Conservation (phyloP, 2,113 vertebrate species). For the Myotis davidii region DNA sequence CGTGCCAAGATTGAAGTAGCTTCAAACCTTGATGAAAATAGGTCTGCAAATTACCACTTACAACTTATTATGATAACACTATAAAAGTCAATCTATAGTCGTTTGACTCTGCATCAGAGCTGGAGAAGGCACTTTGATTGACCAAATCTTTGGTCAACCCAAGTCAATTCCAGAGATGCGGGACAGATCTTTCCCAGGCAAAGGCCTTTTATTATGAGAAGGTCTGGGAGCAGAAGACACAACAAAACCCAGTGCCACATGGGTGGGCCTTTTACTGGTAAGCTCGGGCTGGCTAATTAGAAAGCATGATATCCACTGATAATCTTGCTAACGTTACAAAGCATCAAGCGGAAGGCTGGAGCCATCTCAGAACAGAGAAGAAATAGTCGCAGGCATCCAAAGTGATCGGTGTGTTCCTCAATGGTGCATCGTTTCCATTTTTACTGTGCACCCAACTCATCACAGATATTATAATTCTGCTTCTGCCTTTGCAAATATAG, state of each 20-base stretch:
- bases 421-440: background rate
- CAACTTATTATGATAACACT: background rate
- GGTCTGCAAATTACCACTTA: background rate
- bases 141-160: background rate
- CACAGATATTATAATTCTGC: background rate
- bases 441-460: background rate
- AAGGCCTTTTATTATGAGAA: background rate
- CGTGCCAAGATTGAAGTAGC: background rate
- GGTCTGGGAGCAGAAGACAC: background rate
- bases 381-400: background rate
- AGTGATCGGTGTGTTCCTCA: background rate
- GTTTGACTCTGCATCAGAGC: background rate
- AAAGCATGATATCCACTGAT: background rate
- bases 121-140: background rate
- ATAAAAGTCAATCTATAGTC: background rate
- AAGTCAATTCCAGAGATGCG: background rate
- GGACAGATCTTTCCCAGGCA: background rate
- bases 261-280: background rate
- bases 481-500: background rate
- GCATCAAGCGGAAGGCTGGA: background rate
- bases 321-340: background rate
- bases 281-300: background rate
- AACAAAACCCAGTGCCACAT: background rate
- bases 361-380: background rate
- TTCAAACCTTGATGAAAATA: slow-evolving; percentile 14